These are phyloP conservation scores for Clepsis dumicolana DNA, from an alignment of 2,888 invertebrate genomes.

Conservation along the genomic window DNA sequence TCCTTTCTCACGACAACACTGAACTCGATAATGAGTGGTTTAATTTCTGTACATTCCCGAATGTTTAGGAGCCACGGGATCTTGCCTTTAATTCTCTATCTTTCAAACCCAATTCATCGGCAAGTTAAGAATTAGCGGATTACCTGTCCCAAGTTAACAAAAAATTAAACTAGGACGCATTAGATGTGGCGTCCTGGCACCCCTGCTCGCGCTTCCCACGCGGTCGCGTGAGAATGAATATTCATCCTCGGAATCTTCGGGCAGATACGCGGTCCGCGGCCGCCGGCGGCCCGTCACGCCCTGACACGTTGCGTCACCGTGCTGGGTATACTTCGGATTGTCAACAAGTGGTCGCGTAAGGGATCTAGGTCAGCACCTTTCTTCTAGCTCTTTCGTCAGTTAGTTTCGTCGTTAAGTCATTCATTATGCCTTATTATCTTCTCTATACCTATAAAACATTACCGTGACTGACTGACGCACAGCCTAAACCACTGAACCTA, in stretches of 20 bases:
- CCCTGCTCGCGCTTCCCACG: conserved; percentile 38
- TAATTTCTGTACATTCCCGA: too few relatives aligned
- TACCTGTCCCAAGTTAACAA: too few relatives aligned
- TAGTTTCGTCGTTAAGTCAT: too few relatives aligned
- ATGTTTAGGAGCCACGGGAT: too few relatives aligned
- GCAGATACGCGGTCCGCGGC: background rate
- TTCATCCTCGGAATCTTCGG: conserved; percentile 50
- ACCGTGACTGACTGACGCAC: background rate
- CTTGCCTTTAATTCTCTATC: too few relatives aligned
- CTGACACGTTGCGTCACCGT: background rate
- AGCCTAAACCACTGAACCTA: background rate
- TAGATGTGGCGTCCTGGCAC: background rate
- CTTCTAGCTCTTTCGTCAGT: background rate
- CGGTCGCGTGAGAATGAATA: conserved; percentile 57
- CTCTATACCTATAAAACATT: too few relatives aligned
- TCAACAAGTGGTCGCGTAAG: background rate
- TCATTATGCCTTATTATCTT: too few relatives aligned
- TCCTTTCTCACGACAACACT: too few relatives aligned
- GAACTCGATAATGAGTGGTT: too few relatives aligned
- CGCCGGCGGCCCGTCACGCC: background rate
- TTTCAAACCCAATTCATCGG: too few relatives aligned
- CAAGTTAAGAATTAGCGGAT: too few relatives aligned
- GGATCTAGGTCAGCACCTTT: background rate
- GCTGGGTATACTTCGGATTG: background rate
- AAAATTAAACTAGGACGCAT: background rate